These are phyloP conservation scores for Penaeus chinensis DNA, from an alignment of 1,140 invertebrate genomes.

Conservation along the genomic window DNA sequence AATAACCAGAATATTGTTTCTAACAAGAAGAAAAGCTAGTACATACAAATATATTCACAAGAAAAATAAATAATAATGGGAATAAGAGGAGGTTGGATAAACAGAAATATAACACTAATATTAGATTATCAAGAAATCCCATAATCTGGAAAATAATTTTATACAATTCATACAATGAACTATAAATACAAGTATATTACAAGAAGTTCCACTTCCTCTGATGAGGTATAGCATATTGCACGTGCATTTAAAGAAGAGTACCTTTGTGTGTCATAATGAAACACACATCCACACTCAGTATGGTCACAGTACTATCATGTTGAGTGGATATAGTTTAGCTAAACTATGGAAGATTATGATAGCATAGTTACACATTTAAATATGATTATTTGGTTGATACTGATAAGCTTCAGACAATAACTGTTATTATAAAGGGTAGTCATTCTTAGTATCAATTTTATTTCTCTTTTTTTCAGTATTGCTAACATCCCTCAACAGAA, in stretches of 20 bases:
- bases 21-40: neutral
- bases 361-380: too few species aligned
- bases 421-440: too few species aligned
- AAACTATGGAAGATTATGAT: too few species aligned
- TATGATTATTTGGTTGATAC: too few species aligned
- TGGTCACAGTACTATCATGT: constrained; percentile 16
- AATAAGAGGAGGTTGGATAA: constrained; percentile 15
- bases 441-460: too few species aligned
- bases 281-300: too few species aligned
- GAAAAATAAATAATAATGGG: constrained; percentile 41
- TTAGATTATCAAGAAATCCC: neutral
- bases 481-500: too few species aligned
- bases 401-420: too few species aligned
- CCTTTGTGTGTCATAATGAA: too few species aligned
- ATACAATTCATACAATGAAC: neutral
- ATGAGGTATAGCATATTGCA: constrained; percentile 46
- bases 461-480: too few species aligned
- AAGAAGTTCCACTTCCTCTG: constrained; percentile 16
- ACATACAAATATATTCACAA: constrained; percentile 49
- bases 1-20: constrained; percentile 26
- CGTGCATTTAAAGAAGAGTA: constrained; percentile 16
- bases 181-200: constrained; percentile 30
- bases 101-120: constrained; percentile 15
- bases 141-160: constrained; percentile 11
- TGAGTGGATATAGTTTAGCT: neutral